These are phyloP conservation scores for Amorpha juglandis DNA, from an alignment of 2,888 invertebrate genomes.

Conservation along the genomic window DNA sequence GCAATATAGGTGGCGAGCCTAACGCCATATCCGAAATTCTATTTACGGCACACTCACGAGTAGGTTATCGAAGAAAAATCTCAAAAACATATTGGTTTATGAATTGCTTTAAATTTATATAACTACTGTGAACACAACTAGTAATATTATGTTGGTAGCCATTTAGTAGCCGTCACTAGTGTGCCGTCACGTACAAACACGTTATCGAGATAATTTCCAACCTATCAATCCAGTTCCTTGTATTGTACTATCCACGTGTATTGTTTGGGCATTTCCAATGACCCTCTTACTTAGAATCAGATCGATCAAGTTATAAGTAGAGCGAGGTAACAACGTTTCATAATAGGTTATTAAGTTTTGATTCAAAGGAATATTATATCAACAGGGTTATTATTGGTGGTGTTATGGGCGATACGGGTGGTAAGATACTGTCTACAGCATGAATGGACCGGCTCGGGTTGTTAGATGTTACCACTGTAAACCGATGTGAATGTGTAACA, in stretches of 20 bases:
- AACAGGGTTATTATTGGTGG: neutral
- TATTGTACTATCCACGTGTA: constrained; percentile 17
- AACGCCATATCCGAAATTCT: too few relatives aligned
- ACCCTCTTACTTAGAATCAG: constrained; percentile 37
- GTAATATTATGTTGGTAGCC: neutral
- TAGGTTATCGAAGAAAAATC: too few relatives aligned
- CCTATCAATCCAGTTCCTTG: constrained; percentile 24
- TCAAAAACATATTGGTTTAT: too few relatives aligned
- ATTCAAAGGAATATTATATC: neutral
- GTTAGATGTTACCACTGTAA: too few relatives aligned
- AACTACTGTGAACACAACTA: too few relatives aligned
- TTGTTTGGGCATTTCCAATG: constrained; percentile 38
- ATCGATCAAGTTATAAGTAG: constrained; percentile 35
- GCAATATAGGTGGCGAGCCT: too few relatives aligned
- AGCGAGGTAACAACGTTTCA: neutral
- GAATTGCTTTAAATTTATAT: too few relatives aligned
- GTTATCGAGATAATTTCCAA: constrained; percentile 25
- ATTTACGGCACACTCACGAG: too few relatives aligned
- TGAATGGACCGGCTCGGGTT: too few relatives aligned
- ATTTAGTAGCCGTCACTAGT: too few relatives aligned
- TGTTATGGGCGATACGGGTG: neutral
- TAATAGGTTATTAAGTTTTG: neutral
- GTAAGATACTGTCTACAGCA: too few relatives aligned
- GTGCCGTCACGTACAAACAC: neutral
- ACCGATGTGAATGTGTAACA: too few relatives aligned